These are phyloP conservation scores for Aurelia sp. DNA, from an alignment of 30 jellyfish, hydroid and myxozoan species.

Conservation along the genomic window DNA sequence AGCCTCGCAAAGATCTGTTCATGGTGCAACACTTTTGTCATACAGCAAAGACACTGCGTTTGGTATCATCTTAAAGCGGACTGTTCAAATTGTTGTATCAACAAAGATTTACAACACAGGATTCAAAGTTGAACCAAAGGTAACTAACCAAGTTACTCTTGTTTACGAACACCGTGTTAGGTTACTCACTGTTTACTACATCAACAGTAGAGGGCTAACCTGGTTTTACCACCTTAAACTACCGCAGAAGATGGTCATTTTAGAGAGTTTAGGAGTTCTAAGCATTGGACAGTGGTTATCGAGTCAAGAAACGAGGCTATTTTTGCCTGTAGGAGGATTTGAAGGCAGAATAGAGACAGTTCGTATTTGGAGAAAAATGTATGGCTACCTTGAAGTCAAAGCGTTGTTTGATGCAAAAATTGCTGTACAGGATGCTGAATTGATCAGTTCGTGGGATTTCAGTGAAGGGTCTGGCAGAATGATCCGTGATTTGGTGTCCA, in stretches of 20 bases:
- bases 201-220: conserved; percentile 43
- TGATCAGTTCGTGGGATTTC: conserved; percentile 61
- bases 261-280: conserved; percentile 49
- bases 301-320: conserved; percentile 31
- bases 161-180: conserved; percentile 26
- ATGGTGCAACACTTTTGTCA: conserved; percentile 29
- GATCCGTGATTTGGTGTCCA: conserved; percentile 41
- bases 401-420: conserved; percentile 19
- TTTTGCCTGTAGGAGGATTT: conserved; percentile 51
- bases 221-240: conserved; percentile 42
- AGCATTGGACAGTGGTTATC: conserved; percentile 72
- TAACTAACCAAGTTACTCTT: conserved; percentile 54
- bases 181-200: conserved; percentile 35
- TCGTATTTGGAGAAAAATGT: conserved; percentile 61
- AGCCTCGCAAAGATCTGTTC: conserved; percentile 22
- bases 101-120: conserved; percentile 49
- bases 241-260: conserved; percentile 9
- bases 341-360: conserved; percentile 47
- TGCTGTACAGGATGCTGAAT: conserved; percentile 7
- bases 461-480: conserved; percentile 62
- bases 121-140: conserved; percentile 23
- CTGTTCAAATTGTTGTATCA: conserved; percentile 45
- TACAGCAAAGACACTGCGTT: conserved; percentile 40
- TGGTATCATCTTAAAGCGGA: conserved; percentile 40
- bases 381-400: conserved; percentile 42